Base-by-base conservation (phyloP, 2,113 vertebrate species). In the Hyla sarda region DNA sequence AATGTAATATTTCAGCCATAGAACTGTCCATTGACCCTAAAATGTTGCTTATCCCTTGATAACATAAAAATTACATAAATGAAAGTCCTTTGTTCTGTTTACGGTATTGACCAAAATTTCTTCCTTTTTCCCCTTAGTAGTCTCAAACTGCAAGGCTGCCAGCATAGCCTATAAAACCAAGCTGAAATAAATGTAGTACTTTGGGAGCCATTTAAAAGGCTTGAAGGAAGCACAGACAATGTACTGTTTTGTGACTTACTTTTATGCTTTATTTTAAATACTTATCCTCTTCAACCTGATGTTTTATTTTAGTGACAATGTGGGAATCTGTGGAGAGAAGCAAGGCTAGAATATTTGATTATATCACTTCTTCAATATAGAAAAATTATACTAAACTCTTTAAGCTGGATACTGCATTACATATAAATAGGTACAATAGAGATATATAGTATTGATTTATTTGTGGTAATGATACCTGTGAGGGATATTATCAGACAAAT, bases 241-340 rank as follows among this genome's bases (percentile, higher is more conserved):
- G 47, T 52, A 76, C 73, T 80, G 12, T 62, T 45, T 58, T 80
- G 32, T 60, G 77, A 80, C 34, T 80, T 60, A 50, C 52, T 60
- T 80, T 34, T 60, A 58, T 80, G 12, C 32, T 56, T 41, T 80
- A 21, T 45, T 80, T 41, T 80, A 62, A 80, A 80, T 41, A n/a
- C 32, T 60, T 80, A 58, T 25, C 28, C 34, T 80, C 54, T 80
- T 60, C 34, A 80, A 41, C 54, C 47, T 50, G 45, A 48, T 28
- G 45, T 50, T 76, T 76, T 52, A 28, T 50, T 50, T 76, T 76
- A 76, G 48, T 52, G 25, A 52, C n/a, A 48, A 17, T 30, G 45
- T 50, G 73, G 45, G 73, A 28, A 76, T 76, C 73, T 76, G 73
- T 76, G 25, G 47, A 76, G 13, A 76, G 5, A 28, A 25, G 6